These are phyloP conservation scores for Phenganax stokvisi DNA, from an alignment of 92 coral and sea anemone genomes.

Conservation along the genomic window DNA sequence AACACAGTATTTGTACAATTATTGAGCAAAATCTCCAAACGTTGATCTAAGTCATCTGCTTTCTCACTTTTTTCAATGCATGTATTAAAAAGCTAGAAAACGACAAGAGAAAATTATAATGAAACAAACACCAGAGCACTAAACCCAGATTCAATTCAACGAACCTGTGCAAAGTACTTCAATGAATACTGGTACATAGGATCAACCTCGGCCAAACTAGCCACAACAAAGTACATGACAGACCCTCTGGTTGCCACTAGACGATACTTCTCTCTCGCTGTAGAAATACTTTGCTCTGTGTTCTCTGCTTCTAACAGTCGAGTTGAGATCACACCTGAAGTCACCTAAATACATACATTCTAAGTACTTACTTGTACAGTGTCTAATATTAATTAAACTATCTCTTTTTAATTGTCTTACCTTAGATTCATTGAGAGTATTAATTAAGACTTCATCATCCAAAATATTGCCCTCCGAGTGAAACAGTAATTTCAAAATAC, in stretches of 20 bases:
- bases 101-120: background rate
- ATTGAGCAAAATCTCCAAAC: conserved; percentile 70
- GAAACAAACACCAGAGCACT: too few relatives aligned
- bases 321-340: conserved; percentile 90
- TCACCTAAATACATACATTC: conserved; percentile 54
- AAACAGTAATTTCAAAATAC: conserved; percentile 87
- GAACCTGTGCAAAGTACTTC: conserved; percentile 87
- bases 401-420: conserved; percentile 29
- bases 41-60: conserved; percentile 70
- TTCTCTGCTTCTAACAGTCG: conserved; percentile 94
- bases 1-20: conserved; percentile 84
- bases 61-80: conserved; percentile 97
- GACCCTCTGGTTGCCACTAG: conserved; percentile 99
- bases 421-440: conserved; percentile 98
- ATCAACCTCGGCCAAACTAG: conserved; percentile 95
- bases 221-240: conserved; percentile 98
- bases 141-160: background rate
- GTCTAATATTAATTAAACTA: background rate
- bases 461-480: conserved; percentile 95
- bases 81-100: conserved; percentile 67
- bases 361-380: background rate
- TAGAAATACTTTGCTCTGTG: conserved; percentile 83
- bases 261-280: conserved; percentile 94
- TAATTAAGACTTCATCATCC: conserved; percentile 93
- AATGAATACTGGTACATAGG: conserved; percentile 92